Percentiles rank a stretch among this genome's conserved stretches.
Conservation (phyloP, 2,888 invertebrate genomes). For the Bhutanitis thaidina region DNA sequence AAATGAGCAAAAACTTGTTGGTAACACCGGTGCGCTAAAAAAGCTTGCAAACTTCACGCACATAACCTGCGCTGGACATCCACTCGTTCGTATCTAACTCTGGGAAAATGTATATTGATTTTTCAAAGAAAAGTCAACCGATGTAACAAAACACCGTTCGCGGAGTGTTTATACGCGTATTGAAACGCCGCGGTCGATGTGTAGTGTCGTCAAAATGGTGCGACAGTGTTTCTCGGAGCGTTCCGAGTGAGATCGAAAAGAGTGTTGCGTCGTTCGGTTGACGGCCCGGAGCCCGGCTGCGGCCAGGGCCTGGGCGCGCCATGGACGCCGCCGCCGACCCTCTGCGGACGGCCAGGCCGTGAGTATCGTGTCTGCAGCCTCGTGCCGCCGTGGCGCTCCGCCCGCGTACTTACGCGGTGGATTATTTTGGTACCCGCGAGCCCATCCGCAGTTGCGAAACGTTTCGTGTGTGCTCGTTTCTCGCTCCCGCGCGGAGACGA, state of each 20-base stretch:
- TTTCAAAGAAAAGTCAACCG: slow-evolving; percentile 80
- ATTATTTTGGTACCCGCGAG: slow-evolving; percentile 70
- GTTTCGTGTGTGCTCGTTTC: slow-evolving; percentile 59
- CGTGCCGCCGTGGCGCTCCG: slow-evolving; percentile 41
- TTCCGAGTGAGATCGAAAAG: slow-evolving; percentile 74
- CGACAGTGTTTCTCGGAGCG: slow-evolving; percentile 73
- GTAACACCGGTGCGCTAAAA: slow-evolving; percentile 81
- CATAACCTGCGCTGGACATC: slow-evolving; percentile 81
- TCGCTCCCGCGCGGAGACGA: slow-evolving; percentile 62
- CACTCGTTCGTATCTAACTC: slow-evolving; percentile 79
- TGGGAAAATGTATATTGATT: slow-evolving; percentile 81
- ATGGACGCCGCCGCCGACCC: slow-evolving; percentile 76
- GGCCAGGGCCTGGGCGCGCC: slow-evolving; percentile 76
- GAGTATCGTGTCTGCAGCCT: slow-evolving; percentile 56
- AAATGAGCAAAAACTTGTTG: slow-evolving; percentile 80
- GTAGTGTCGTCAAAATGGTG: slow-evolving; percentile 77
- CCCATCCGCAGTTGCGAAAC: slow-evolving; percentile 75
- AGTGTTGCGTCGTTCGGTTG: slow-evolving; percentile 75
- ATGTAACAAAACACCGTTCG: slow-evolving; percentile 80
- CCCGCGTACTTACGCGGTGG: slow-evolving; percentile 50
- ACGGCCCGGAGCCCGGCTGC: slow-evolving; percentile 75
- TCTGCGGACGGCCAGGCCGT: slow-evolving; percentile 76
- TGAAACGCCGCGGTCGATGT: slow-evolving; percentile 71
- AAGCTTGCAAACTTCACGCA: slow-evolving; percentile 81
- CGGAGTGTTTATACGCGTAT: slow-evolving; percentile 77